These are phyloP conservation scores for Xerus inauris DNA, from an alignment of 2,113 vertebrate species.

Conservation along the genomic window DNA sequence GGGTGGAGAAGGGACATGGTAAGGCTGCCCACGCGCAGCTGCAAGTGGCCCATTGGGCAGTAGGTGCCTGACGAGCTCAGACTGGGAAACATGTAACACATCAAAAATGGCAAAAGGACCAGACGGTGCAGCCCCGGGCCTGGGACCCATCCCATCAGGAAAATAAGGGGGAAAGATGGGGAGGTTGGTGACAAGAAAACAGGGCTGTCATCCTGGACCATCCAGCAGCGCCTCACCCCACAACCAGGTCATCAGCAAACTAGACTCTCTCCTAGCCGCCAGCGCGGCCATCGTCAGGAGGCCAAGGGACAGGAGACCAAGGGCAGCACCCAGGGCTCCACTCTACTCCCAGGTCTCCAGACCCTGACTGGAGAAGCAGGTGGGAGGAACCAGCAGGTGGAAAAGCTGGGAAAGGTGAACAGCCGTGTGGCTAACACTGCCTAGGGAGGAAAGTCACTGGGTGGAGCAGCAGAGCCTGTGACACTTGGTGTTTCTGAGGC, in stretches of 20 bases:
- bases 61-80: neutral
- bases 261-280: too few relatives aligned
- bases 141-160: neutral
- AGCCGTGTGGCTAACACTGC: too few relatives aligned
- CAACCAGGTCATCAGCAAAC: neutral
- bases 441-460: neutral
- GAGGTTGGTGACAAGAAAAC: neutral
- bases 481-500: neutral
- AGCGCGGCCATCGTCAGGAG: fast-evolving
- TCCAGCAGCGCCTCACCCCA: neutral
- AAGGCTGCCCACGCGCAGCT: too few relatives aligned
- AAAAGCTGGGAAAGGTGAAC: neutral
- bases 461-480: too few relatives aligned
- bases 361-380: neutral
- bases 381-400: fast-evolving
- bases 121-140: neutral
- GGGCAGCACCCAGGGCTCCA: neutral
- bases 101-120: neutral
- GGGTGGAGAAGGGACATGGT: too few relatives aligned
- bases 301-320: neutral
- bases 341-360: neutral
- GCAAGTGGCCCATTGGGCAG: neutral
- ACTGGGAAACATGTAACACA: neutral
- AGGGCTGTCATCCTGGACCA: neutral
- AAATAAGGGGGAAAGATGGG: neutral